These are phyloP conservation scores for Dipus sagitta DNA, from an alignment of 2,797 vertebrate species.

Conservation along the genomic window DNA sequence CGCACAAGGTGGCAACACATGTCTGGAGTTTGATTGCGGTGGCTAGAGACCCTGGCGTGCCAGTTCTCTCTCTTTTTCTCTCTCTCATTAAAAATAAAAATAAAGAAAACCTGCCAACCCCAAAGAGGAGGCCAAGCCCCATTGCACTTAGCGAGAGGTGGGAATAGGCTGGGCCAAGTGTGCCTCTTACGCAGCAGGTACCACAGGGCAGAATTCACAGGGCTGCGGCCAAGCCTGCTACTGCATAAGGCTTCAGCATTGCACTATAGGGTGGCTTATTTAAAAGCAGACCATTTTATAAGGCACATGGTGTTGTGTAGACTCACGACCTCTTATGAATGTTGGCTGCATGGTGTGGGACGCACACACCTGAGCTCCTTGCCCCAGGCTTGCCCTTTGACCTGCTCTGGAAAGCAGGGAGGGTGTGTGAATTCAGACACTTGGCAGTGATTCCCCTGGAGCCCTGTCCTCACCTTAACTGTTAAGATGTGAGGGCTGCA, in stretches of 20 bases:
- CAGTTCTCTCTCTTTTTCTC: no score
- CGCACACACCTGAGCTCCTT: constrained; percentile 15
- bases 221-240: not conserved
- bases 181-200: constrained; percentile 1
- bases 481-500: not conserved
- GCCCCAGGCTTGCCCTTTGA: not conserved
- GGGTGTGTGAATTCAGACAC: constrained; percentile 50
- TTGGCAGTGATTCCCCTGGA: constrained; percentile 13
- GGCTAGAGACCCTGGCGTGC: no score
- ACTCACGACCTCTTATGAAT: constrained; percentile 50
- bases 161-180: not conserved
- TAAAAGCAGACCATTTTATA: constrained; percentile 69
- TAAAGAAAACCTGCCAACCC: not conserved
- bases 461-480: not conserved
- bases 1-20: no score
- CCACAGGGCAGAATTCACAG: not conserved
- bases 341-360: not conserved
- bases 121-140: not conserved
- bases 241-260: constrained; percentile 38
- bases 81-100: no score
- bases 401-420: not conserved
- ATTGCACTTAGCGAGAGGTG: not conserved
- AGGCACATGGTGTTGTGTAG: constrained; percentile 40
- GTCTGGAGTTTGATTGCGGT: no score
- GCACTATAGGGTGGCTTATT: constrained; percentile 55